Conservation (phyloP, 2,113 vertebrate genomes). For the Osmerus mordax region DNA sequence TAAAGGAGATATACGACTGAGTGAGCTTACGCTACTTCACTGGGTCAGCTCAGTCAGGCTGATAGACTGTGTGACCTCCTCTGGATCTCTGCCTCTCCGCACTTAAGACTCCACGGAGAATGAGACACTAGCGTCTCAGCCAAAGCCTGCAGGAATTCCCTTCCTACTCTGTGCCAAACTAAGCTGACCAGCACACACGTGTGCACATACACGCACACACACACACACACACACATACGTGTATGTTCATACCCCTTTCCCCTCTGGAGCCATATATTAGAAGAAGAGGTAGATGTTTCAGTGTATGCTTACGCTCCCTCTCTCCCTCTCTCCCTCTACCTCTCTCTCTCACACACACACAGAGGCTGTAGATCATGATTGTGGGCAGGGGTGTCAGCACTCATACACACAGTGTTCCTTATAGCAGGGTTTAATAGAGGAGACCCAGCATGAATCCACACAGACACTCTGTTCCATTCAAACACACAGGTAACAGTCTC, state of each 20-base stretch:
- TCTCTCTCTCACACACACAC: slow-evolving; percentile 10
- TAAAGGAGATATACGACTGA: slow-evolving; percentile 56
- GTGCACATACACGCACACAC: neutral
- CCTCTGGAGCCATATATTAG: slow-evolving; percentile 5
- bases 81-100: slow-evolving; percentile 37
- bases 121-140: slow-evolving; percentile 61
- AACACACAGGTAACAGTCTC: slow-evolving; percentile 49
- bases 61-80: slow-evolving; percentile 58
- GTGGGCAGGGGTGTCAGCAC: slow-evolving; percentile 68
- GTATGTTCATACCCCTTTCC: neutral
- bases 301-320: neutral
- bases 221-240: neutral
- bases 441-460: slow-evolving; percentile 70
- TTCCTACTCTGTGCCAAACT: slow-evolving; percentile 55
- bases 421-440: slow-evolving; percentile 73
- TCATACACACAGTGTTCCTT: slow-evolving; percentile 67
- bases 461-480: slow-evolving; percentile 72
- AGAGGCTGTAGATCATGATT: slow-evolving; percentile 65
- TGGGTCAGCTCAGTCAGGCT: slow-evolving; percentile 56
- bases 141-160: slow-evolving; percentile 62
- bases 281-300: neutral
- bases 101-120: slow-evolving; percentile 46
- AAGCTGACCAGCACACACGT: neutral
- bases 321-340: neutral
- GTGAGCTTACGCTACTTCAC: slow-evolving; percentile 55